A percentile compares a stretch with the other conserved stretches of the same genome.
These are phyloP conservation scores for Poliocrania exsul DNA, from an alignment of 2,797 vertebrate species.

Conservation along the genomic window DNA sequence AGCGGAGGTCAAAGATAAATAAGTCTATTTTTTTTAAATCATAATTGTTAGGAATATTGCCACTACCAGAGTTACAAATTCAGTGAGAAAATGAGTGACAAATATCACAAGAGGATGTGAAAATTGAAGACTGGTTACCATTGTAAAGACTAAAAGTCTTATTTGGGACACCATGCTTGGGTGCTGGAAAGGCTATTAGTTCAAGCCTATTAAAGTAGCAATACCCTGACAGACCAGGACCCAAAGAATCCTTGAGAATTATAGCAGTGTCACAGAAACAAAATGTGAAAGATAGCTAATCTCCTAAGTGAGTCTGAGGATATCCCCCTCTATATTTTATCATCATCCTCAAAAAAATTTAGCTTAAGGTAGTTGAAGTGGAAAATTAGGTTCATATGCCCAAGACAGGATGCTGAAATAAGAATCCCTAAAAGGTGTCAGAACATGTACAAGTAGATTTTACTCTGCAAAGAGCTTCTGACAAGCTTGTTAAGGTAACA, in stretches of 20 bases:
- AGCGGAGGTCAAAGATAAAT: neutral
- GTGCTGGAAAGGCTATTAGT: neutral
- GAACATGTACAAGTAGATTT: neutral
- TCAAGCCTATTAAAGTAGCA: neutral
- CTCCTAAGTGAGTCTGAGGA: neutral
- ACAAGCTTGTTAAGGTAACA: neutral
- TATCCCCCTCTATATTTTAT: neutral
- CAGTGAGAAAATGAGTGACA: neutral
- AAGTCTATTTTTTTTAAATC: accelerated
- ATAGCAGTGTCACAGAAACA: neutral
- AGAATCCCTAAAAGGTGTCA: neutral
- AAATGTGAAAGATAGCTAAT: neutral
- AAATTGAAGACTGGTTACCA: neutral
- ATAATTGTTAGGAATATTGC: neutral
- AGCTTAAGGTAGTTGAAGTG: neutral
- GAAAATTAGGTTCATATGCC: neutral
- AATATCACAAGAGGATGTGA: neutral
- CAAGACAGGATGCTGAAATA: neutral
- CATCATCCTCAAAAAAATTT: neutral
- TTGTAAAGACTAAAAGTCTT: neutral
- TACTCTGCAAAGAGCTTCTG: neutral
- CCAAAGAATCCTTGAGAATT: neutral
- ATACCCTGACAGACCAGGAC: neutral
- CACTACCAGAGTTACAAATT: neutral
- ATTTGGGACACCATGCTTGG: neutral